Base-by-base conservation (phyloP, 2,888 invertebrate species). In the Limnephilus auricula region DNA sequence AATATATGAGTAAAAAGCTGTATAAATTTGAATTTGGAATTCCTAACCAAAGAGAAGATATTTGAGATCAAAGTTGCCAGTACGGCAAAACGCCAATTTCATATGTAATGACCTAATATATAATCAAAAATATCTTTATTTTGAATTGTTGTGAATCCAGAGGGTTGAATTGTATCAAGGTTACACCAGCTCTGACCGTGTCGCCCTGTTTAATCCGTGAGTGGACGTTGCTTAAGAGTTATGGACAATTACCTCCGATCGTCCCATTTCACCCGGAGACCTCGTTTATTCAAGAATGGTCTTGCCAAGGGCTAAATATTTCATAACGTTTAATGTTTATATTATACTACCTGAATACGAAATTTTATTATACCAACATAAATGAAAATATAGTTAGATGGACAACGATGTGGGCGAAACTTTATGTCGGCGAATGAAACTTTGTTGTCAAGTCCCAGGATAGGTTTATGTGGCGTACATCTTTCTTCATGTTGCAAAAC, bases 201-300 rank as follows among this genome's bases (percentile, higher is more conserved):
- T 65, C 65, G 79, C 78, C 78, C 87, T 37, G 79, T 88, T 88
- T 34, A 40, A 34, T 34, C 78, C 78, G 6, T 78, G 34, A 65
- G 79, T 88, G 87, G 65, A 88, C 37, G 87, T 88, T 78, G 87
- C 32, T 88, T 78, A 34, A 34, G 87, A 87, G 78, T 88, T 88
- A 88, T 88, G 34, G 87, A 78, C 78, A 32, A 88, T 88, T 88
- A 88, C 78, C 78, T 34, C 31, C 34, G 79, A n/a, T 37, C 78
- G 18, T 88, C 31, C 87, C 87, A 78, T 88, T 88, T 88, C 65
- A 88, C 87, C 87, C 87, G 31, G 30, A 78, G 31, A 78, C 79
- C 45, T 34, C 32, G 65, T 88, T 88, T 88, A 30, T 34, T 86
- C 32, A 79, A 88, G 87, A 88, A 40, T 30, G 85, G 45, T 85